A percentile compares a stretch with the other conserved stretches of the same genome.
phyloP scores from a whole-genome alignment of 2,113 vertebrate species.

The Stigmatopora argus region DNA sequence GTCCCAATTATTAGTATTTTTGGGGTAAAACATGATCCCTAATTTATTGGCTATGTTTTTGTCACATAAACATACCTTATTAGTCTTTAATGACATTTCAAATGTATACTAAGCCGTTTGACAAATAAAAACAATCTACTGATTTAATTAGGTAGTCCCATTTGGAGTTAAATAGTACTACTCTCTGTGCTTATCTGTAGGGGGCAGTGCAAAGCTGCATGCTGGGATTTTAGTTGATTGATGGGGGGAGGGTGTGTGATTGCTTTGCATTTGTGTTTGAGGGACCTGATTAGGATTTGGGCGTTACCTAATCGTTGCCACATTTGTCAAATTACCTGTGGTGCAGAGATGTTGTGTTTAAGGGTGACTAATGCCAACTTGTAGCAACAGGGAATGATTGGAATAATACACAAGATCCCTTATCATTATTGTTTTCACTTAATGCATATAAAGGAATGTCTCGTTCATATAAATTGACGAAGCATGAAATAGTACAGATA shows the following conservation, averaged over 20 bases:
- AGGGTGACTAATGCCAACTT: background rate
- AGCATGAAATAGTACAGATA: background rate
- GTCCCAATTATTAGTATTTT: background rate
- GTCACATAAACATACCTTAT: background rate
- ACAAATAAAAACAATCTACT: conserved; percentile 6
- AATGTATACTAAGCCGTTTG: background rate
- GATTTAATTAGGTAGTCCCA: background rate
- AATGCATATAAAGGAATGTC: background rate
- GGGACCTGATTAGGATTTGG: conserved; percentile 12
- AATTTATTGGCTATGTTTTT: background rate
- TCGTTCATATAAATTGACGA: background rate
- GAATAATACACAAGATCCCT: background rate
- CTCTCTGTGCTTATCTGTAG: conserved; percentile 14
- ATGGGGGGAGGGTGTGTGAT: background rate
- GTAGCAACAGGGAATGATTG: background rate
- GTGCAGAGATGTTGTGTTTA: conserved; percentile 1
- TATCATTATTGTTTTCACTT: background rate
- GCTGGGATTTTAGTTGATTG: background rate
- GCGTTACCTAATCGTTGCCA: conserved; percentile 8
- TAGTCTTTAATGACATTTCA: background rate
- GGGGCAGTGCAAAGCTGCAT: conserved; percentile 29
- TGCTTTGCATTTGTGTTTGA: background rate
- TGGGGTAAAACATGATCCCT: background rate
- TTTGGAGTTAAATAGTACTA: background rate
- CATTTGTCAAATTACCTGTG: background rate